Percentiles rank a stretch among this genome's conserved stretches.
phyloP scores from a whole-genome alignment of 2,113 vertebrate genomes.

The Silurus glanis region DNA sequence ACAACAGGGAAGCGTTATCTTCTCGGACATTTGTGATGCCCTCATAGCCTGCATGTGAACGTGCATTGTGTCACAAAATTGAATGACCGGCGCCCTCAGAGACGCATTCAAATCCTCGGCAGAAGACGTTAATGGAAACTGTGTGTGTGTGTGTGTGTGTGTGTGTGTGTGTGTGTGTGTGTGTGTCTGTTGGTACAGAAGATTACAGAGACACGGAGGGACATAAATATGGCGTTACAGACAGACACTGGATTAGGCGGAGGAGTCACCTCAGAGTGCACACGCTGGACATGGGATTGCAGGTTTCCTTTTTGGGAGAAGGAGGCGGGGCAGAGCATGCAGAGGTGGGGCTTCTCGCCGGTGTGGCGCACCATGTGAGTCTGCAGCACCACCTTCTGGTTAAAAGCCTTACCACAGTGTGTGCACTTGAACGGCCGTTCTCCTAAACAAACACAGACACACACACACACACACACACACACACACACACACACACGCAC shows the following conservation, averaged over 20 bases:
- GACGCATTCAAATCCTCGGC: constrained; percentile 77
- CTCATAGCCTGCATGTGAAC: not conserved
- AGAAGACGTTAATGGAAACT: not conserved
- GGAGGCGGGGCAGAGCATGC: constrained; percentile 92
- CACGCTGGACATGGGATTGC: constrained; percentile 94
- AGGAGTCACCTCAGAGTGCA: constrained; percentile 89
- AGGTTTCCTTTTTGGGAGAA: constrained; percentile 99
- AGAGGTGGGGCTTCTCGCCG: constrained; percentile 94
- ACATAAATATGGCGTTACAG: constrained; percentile 36
- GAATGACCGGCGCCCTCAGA: not conserved
- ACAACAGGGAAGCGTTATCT: not conserved
- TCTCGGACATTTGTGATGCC: not conserved
- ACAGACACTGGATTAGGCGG: not conserved
- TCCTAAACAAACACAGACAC: constrained; percentile 67
- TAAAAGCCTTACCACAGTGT: constrained; percentile 94
- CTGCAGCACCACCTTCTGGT: constrained; percentile 99
- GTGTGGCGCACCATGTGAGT: constrained; percentile 98
- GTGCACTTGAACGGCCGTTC: constrained; percentile 91
- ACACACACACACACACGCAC: not conserved
- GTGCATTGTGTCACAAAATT: not conserved
- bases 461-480: constrained; percentile 5
- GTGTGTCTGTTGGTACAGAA: not conserved
- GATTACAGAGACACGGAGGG: constrained; percentile 25
- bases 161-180: not conserved
- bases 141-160: not conserved